phyloP scores from a whole-genome alignment of 2,888 invertebrate genomes.

The Dascillus cervinus region DNA sequence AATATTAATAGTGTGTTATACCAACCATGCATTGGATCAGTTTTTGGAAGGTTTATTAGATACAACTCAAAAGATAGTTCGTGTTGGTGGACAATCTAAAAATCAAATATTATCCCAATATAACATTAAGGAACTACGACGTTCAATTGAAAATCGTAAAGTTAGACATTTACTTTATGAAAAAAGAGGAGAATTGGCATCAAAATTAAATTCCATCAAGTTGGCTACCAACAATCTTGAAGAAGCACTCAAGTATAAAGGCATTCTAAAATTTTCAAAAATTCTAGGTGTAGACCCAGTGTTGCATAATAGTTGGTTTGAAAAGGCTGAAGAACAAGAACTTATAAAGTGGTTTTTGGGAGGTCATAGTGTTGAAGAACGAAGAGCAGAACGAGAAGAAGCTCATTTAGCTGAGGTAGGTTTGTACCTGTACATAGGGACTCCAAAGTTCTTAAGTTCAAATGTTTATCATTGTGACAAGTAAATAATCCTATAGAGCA shows the following conservation, averaged over 20 bases:
- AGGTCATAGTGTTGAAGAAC: slow-evolving; percentile 1
- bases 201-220: slow-evolving; percentile 8
- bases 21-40: slow-evolving; percentile 83
- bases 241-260: slow-evolving; percentile 34
- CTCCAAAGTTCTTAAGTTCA: too few relatives aligned
- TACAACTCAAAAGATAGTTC: slow-evolving; percentile 53
- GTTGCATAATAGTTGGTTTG: slow-evolving; percentile 38
- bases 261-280: slow-evolving; percentile 23
- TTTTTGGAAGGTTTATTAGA: slow-evolving; percentile 64
- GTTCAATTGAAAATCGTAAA: too few relatives aligned
- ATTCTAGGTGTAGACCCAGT: slow-evolving; percentile 23
- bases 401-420: background rate
- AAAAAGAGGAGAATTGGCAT: slow-evolving; percentile 4
- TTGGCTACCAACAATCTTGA: slow-evolving; percentile 15
- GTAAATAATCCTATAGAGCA: too few relatives aligned
- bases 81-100: slow-evolving; percentile 64
- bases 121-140: slow-evolving; percentile 46
- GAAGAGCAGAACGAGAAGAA: background rate
- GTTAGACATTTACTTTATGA: slow-evolving; percentile 1
- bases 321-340: slow-evolving; percentile 13
- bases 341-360: slow-evolving; percentile 25
- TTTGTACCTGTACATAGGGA: too few relatives aligned
- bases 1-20: slow-evolving; percentile 72
- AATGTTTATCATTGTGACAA: too few relatives aligned
- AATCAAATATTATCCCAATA: slow-evolving; percentile 48